Conservation (phyloP, 53 echinoderm and acorn worm species). For the Hippasteria phrygiana region DNA sequence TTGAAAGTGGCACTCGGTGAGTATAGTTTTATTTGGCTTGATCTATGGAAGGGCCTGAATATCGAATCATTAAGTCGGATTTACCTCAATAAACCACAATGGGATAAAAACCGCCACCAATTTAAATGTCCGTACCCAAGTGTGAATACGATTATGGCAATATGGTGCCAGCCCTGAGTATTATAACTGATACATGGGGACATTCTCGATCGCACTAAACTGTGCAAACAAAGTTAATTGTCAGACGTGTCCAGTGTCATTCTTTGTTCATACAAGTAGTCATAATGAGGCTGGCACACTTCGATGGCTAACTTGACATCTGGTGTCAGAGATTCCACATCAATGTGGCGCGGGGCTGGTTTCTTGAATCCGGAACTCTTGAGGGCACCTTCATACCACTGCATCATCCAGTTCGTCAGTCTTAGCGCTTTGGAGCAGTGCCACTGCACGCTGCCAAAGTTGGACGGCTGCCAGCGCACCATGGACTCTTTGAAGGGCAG, state of each 20-base stretch:
- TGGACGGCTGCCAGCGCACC: slow-evolving; percentile 75
- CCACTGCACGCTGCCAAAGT: slow-evolving; percentile 64
- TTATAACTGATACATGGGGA: too few species aligned
- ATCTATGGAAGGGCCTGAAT: too few species aligned
- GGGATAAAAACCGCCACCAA: too few species aligned
- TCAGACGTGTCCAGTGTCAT: slow-evolving; percentile 11
- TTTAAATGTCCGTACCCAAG: too few species aligned
- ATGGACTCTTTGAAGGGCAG: slow-evolving; percentile 75
- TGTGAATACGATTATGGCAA: too few species aligned
- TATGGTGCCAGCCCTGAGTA: too few species aligned
- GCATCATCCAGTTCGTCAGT: slow-evolving; percentile 65
- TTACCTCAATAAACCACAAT: too few species aligned
- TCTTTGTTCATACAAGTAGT: slow-evolving; percentile 47
- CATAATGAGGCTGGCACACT: slow-evolving; percentile 72
- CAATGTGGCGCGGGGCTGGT: slow-evolving; percentile 31
- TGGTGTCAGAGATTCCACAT: slow-evolving; percentile 42
- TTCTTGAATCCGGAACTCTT: slow-evolving; percentile 78
- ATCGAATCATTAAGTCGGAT: too few species aligned
- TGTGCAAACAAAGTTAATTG: too few species aligned
- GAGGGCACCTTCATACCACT: slow-evolving; percentile 77
- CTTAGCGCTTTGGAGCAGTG: slow-evolving; percentile 68
- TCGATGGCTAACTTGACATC: slow-evolving; percentile 71
- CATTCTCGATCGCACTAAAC: too few species aligned
- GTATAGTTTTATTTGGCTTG: too few species aligned
- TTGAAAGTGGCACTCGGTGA: too few species aligned